phyloP scores from a whole-genome alignment of 2,888 invertebrate species.

The Therioaphis trifolii region DNA sequence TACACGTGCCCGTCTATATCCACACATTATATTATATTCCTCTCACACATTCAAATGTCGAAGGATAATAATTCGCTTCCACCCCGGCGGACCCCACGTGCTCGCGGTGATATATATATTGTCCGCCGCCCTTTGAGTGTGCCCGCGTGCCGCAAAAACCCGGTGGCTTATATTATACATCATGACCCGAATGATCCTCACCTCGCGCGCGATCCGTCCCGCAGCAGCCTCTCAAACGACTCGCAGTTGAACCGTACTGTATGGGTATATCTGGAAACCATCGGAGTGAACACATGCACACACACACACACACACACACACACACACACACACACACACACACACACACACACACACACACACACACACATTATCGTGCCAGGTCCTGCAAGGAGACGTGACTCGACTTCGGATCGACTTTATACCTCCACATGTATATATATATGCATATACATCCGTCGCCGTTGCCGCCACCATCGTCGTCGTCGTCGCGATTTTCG shows the following conservation, averaged over 20 bases:
- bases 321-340: background rate
- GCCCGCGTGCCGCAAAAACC: constrained; percentile 48
- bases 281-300: background rate
- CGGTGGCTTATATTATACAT: constrained; percentile 44
- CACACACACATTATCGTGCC: background rate
- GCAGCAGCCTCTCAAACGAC: constrained; percentile 21
- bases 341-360: background rate
- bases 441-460: too few species aligned
- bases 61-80: constrained; percentile 44
- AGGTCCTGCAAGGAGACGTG: constrained; percentile 46
- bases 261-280: constrained; percentile 52
- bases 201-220: background rate
- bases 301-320: background rate
- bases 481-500: constrained; percentile 47
- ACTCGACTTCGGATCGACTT: constrained; percentile 39
- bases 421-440: too few species aligned
- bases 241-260: constrained; percentile 41
- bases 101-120: constrained; percentile 46
- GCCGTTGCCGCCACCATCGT: background rate
- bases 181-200: constrained; percentile 53
- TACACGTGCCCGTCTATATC: too few species aligned
- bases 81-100: too few species aligned
- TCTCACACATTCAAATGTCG: constrained; percentile 48
- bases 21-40: constrained; percentile 44
- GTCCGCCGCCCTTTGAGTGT: constrained; percentile 47